phyloP scores from a whole-genome alignment of 1,140 invertebrate species.

The Papilio helenus region DNA sequence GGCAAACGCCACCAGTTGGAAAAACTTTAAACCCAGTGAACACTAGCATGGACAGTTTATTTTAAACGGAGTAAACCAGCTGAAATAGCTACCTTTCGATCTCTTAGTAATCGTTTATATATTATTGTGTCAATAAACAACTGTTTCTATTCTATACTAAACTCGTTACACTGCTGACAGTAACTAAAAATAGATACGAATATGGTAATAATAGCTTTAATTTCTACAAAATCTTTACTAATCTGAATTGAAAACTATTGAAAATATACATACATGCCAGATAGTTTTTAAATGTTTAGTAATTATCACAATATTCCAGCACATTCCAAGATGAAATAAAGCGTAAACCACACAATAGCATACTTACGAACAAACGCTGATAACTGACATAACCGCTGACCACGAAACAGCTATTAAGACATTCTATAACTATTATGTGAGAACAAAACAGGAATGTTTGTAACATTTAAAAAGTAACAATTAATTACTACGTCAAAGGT shows the following conservation, averaged over 20 bases:
- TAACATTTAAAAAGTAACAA: too few species aligned
- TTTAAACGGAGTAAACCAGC: not conserved
- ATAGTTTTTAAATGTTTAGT: too few species aligned
- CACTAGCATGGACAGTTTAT: not conserved
- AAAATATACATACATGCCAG: too few species aligned
- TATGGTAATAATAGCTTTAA: too few species aligned
- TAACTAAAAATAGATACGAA: not conserved
- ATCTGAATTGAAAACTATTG: too few species aligned
- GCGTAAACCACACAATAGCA: slow-evolving; percentile 11
- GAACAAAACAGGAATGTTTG: not conserved
- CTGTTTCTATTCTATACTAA: not conserved
- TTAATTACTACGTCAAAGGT: too few species aligned
- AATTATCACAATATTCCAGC: not conserved
- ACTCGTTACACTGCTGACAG: not conserved
- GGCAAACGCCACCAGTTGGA: not conserved
- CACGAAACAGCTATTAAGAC: not conserved
- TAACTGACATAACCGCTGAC: not conserved
- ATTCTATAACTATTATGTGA: not conserved
- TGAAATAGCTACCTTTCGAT: not conserved
- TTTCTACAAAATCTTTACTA: too few species aligned
- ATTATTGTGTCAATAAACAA: not conserved
- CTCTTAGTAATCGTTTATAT: not conserved
- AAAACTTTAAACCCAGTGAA: not conserved
- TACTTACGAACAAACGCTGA: not conserved
- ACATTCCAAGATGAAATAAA: not conserved